Conservation (phyloP, 2,113 vertebrate genomes). For the Telmatochromis sp. region DNA sequence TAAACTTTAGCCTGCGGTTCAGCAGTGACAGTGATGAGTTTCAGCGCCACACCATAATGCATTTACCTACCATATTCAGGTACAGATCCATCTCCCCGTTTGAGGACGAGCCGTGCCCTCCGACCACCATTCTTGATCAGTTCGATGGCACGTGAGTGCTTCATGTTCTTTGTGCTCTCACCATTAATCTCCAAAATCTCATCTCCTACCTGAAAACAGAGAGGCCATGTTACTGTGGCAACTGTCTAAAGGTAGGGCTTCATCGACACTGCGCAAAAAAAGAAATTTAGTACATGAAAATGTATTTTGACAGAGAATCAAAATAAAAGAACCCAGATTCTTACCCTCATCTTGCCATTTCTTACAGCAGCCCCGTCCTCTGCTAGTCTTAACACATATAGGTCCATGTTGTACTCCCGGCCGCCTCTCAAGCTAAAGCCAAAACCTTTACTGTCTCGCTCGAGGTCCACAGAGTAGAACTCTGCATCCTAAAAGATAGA, state of each 20-base stretch:
- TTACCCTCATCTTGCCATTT: constrained; percentile 96
- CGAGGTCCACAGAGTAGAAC: constrained; percentile 94
- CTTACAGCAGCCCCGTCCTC: constrained; percentile 93
- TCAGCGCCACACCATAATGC: constrained; percentile 61
- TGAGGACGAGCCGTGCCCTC: constrained; percentile 91
- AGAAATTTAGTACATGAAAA: not conserved
- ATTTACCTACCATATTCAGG: constrained; percentile 97
- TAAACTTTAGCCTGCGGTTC: not conserved
- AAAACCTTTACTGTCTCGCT: constrained; percentile 94
- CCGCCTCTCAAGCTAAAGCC: constrained; percentile 96
- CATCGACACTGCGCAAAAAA: not conserved
- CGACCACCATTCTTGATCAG: constrained; percentile 97
- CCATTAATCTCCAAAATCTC: constrained; percentile 98
- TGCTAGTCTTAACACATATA: constrained; percentile 92
- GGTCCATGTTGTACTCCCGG: constrained; percentile 96
- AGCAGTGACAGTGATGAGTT: not conserved
- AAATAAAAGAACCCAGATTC: not conserved
- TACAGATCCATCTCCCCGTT: constrained; percentile 95
- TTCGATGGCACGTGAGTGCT: constrained; percentile 97
- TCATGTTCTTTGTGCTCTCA: constrained; percentile 98
- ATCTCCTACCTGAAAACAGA: constrained; percentile 82
- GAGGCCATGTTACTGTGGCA: not conserved
- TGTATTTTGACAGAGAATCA: not conserved
- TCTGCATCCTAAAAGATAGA: constrained; percentile 82
- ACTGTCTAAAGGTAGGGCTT: not conserved